Base-by-base conservation (phyloP, 2,888 invertebrate species). In the Gibbula magus region DNA sequence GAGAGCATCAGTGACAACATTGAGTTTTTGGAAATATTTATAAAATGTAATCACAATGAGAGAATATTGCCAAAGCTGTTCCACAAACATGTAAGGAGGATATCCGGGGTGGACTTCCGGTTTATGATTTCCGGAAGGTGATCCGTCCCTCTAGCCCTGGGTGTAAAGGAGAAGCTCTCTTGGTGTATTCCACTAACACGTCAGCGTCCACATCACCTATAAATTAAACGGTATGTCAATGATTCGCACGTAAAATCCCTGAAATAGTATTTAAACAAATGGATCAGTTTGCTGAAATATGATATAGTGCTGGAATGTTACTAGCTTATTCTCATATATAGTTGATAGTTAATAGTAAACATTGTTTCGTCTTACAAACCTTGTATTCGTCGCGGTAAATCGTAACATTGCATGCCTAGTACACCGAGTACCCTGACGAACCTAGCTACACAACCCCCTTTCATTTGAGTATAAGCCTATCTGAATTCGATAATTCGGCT, bases 381-480 rank as follows among this genome's bases (percentile, higher is more conserved):
- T 52, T n/a, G n/a, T n/a, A n/a, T n/a, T n/a, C n/a, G n/a, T n/a
- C n/a, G n/a, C n/a, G n/a, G n/a, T n/a, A n/a, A n/a, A n/a, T n/a
- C n/a, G n/a, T n/a, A n/a, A n/a, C n/a, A n/a, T n/a, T n/a, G n/a
- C n/a, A n/a, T n/a, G n/a, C n/a, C n/a, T n/a, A n/a, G n/a, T n/a
- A n/a, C n/a, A n/a, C n/a, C n/a, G n/a, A 79, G 73, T 8, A 86
- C 82, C 10, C 81, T 80, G 32, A 85, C 74, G 1, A 86, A 80
- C 0, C 25, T 67, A 22, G 87, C 79, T 51, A 86, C 82, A 7
- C 29, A 56, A 32, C 80, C 96, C 0, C 96, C 96, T 92, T 97
- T 97, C 0, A 97, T 97, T 0, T 97, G 97, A 54, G 93, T 93
- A 0, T 95, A 93, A 78, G 97, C 87, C 91, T 95, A 97, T 39